Evolutionary conservation across 2,888 invertebrate species (phyloP), one percentile per base, ranked within the genome.

Genomic region (Epinotia brunnichana): DNA sequence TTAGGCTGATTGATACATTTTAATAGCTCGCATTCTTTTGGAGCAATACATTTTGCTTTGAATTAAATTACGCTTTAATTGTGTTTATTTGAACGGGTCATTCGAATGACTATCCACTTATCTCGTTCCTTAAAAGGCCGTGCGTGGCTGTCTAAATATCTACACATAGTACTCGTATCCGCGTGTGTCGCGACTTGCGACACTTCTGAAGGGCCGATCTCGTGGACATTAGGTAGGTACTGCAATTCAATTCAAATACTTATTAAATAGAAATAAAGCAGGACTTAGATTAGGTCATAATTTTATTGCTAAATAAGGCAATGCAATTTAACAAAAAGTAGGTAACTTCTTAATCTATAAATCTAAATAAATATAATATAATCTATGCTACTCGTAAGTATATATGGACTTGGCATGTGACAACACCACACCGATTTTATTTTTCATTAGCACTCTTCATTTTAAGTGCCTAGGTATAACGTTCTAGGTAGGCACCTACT

Each of bases 1-100:
- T 29, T 24, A 66, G 70, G 29, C 41, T 41, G 61, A 56, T 72
- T 72, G 67, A 56, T 62, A 72, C 67, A 67, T 56, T 66, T 71
- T 60, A 67, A 72, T 67, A 61, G 61, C 56, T 72, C n/a, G 48
- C 35, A 51, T 72, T 54, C 44, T 56, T 72, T 68, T 39, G 53
- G 48, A 13, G 68, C 17, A 44, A 51, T 72, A 54, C 2, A 62
- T 68, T 57, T 39, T 19, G 44, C 44, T 11, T 48, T 51, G 29
- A 56, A 57, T 68, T 59, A 51, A 39, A 35, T 35, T n/a, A 51
- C 61, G 54, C 63, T 73, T 57, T 62, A 69, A 69, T 69, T 73
- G 67, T 68, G 41, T 69, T 73, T 62, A 57, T 69, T 69, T 66
- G 53, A 67, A 48, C 60, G 68, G 63, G 39, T 56, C 62, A 63